phyloP scores from a whole-genome alignment of 2,113 vertebrate genomes.

The Hippolais icterina region DNA sequence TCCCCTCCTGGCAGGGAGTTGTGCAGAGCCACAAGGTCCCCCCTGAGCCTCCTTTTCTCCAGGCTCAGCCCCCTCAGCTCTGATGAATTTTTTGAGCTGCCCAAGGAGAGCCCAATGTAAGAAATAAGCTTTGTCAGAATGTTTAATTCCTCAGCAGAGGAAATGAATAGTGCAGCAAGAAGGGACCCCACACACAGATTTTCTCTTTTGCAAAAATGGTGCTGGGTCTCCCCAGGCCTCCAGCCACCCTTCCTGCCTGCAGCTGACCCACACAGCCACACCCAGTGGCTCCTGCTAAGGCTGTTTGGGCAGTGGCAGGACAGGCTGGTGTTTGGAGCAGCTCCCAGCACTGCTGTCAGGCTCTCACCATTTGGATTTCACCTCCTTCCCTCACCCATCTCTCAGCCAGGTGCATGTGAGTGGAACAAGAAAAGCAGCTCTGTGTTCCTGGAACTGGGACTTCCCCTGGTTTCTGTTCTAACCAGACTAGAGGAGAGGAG shows the following conservation, averaged over 20 bases:
- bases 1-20: not conserved
- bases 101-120: not conserved
- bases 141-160: not conserved
- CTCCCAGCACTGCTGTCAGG: accelerated
- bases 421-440: not conserved
- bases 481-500: not conserved
- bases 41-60: not conserved
- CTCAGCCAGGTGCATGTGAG: not conserved
- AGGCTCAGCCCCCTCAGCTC: not conserved
- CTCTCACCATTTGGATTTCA: not conserved
- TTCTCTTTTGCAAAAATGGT: not conserved
- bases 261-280: not conserved
- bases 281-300: accelerated
- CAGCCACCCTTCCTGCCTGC: not conserved
- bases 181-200: accelerated
- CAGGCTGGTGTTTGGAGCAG: not conserved
- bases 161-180: accelerated
- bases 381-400: not conserved
- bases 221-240: not conserved
- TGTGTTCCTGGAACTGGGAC: accelerated
- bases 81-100: not conserved
- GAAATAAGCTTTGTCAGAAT: not conserved
- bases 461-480: accelerated
- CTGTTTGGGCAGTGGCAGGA: not conserved
- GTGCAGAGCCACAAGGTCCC: not conserved